phyloP scores from a whole-genome alignment of 2,797 vertebrate genomes.

The Sparidentex hasta region DNA sequence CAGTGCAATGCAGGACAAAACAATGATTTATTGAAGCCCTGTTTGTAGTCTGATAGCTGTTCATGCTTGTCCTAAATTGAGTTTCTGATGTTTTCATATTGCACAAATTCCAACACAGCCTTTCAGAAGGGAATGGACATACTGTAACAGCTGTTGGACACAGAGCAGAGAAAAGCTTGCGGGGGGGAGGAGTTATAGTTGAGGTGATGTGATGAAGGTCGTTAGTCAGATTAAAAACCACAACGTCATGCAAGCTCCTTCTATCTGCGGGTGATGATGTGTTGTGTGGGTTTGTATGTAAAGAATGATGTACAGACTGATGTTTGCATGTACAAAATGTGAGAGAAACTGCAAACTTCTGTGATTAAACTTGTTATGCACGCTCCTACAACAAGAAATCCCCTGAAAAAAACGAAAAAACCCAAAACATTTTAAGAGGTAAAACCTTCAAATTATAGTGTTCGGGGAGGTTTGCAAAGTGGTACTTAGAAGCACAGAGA shows the following conservation, averaged over 20 bases:
- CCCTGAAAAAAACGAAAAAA: too few species aligned
- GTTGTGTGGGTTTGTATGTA: background rate
- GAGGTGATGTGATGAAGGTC: too few species aligned
- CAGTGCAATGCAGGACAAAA: background rate
- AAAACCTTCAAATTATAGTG: slow-evolving; percentile 1
- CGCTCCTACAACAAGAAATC: background rate
- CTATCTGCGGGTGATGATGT: background rate
- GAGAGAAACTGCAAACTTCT: background rate
- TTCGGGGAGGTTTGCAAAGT: slow-evolving; percentile 17
- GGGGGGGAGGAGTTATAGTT: background rate
- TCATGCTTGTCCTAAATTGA: background rate
- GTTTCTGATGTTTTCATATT: background rate
- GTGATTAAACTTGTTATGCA: background rate
- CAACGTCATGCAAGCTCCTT: background rate
- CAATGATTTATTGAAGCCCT: background rate
- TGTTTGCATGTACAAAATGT: slow-evolving; percentile 4
- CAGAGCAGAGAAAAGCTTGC: background rate
- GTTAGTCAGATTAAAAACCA: background rate
- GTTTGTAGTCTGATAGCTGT: background rate
- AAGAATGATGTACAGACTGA: background rate
- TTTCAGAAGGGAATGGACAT: background rate
- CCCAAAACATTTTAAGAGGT: background rate
- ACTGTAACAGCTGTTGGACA: too few species aligned
- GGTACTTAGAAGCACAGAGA: slow-evolving; percentile 16
- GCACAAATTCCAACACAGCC: background rate